A percentile compares a stretch with the other conserved stretches of the same genome.
Conservation (phyloP, 2,113 vertebrate genomes). For the Ochotona princeps region DNA sequence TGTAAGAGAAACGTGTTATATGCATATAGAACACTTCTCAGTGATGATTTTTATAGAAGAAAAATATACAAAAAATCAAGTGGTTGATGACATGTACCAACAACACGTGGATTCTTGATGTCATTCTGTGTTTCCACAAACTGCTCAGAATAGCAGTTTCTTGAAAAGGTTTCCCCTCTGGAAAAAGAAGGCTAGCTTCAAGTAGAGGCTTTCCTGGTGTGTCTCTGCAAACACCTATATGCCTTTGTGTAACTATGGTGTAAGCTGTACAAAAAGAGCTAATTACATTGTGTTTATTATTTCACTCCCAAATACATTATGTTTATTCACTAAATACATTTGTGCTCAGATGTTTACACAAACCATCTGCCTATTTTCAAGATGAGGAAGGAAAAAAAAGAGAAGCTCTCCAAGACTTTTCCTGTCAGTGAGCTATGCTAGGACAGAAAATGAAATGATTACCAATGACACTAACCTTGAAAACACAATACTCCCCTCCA, state of each 20-base stretch:
- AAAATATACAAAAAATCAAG: conserved; percentile 36
- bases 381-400: conserved; percentile 52
- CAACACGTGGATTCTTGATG: conserved; percentile 19
- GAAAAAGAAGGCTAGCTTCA: conserved; percentile 26
- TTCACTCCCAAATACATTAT: conserved; percentile 52
- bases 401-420: conserved; percentile 53
- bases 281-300: conserved; percentile 61
- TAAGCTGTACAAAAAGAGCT: conserved; percentile 24
- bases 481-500: neutral
- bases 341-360: conserved; percentile 46
- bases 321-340: conserved; percentile 66
- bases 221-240: conserved; percentile 44
- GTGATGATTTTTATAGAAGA: conserved; percentile 4
- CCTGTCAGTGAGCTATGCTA: conserved; percentile 11
- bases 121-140: conserved; percentile 40
- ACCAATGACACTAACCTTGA: conserved; percentile 51
- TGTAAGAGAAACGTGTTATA: neutral
- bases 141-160: conserved; percentile 55
- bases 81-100: neutral
- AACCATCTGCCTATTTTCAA: conserved; percentile 65
- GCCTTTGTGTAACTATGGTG: conserved; percentile 18
- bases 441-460: conserved; percentile 37
- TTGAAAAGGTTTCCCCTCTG: conserved; percentile 27
- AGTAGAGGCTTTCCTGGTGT: conserved; percentile 39
- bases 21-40: neutral